Evolutionary conservation across 2,888 invertebrate genomes (phyloP).

Genomic region (Malthinus seriepunctatus): DNA sequence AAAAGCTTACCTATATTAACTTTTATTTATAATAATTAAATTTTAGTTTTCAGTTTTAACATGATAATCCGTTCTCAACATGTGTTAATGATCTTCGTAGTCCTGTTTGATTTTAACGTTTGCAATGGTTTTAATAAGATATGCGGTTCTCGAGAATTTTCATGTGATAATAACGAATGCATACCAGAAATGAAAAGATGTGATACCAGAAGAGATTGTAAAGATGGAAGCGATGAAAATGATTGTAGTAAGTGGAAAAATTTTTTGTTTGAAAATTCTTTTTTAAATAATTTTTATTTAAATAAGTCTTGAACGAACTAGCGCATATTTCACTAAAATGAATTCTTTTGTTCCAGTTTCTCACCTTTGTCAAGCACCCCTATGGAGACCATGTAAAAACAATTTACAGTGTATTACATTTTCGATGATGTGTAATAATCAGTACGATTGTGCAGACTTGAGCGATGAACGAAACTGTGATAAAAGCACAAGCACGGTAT

Average conservation of each 20-base stretch:
- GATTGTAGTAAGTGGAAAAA: conserved; percentile 56
- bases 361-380: background rate
- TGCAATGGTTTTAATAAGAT: no score
- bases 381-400: background rate
- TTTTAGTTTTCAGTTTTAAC: no score
- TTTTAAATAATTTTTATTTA: background rate
- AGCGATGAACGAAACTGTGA: background rate
- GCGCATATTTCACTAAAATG: no score
- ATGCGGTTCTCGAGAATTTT: conserved; percentile 52
- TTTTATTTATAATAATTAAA: no score
- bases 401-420: background rate
- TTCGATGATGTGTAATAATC: background rate
- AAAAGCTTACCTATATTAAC: no score
- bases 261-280: conserved; percentile 9
- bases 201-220: conserved; percentile 62
- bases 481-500: background rate
- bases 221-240: conserved; percentile 60
- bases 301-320: no score
- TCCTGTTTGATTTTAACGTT: no score
- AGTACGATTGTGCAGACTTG: conserved; percentile 1
- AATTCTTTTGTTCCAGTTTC: no score
- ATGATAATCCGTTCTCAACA: no score
- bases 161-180: conserved; percentile 62
- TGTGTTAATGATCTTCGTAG: no score
- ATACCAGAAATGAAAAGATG: conserved; percentile 60